phyloP scores from a whole-genome alignment of 2,797 vertebrate genomes.

The Orestias chungarensis region DNA sequence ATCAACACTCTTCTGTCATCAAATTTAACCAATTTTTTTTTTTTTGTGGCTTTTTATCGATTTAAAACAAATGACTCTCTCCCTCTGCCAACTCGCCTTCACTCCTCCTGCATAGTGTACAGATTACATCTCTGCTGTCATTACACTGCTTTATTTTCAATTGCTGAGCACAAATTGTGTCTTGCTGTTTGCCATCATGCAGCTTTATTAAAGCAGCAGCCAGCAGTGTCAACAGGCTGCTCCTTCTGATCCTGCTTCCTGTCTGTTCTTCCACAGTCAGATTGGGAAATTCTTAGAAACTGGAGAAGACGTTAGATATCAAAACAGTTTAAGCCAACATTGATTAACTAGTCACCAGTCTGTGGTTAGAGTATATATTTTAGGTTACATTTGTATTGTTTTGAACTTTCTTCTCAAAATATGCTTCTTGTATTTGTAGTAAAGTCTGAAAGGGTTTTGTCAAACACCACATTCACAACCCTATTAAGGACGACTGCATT shows the following conservation, averaged over 20 bases:
- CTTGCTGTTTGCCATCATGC: slow-evolving; percentile 65
- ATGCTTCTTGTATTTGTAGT: neutral
- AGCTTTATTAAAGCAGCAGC: slow-evolving; percentile 61
- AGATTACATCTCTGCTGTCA: slow-evolving; percentile 69
- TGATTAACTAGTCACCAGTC: slow-evolving; percentile 15
- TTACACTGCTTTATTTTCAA: slow-evolving; percentile 69
- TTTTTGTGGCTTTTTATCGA: slow-evolving; percentile 39
- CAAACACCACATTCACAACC: neutral
- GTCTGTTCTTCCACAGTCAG: slow-evolving; percentile 49
- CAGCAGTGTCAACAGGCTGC: slow-evolving; percentile 53
- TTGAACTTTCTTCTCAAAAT: neutral
- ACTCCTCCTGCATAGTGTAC: slow-evolving; percentile 40
- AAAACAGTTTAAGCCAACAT: slow-evolving; percentile 40
- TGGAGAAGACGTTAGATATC: slow-evolving; percentile 41
- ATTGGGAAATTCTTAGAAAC: slow-evolving; percentile 44
- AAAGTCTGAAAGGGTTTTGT: neutral
- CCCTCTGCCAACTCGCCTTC: slow-evolving; percentile 23
- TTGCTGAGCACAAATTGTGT: slow-evolving; percentile 57
- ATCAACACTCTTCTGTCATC: slow-evolving; percentile 27
- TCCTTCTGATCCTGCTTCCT: slow-evolving; percentile 44
- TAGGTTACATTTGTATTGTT: too few relatives aligned
- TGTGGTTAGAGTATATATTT: neutral
- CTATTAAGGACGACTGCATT: too few relatives aligned
- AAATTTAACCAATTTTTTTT: slow-evolving; percentile 49
- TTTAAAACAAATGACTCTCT: slow-evolving; percentile 37